A percentile compares a stretch with the other conserved stretches of the same genome.
These are phyloP conservation scores for Tyrannus savana DNA, from an alignment of 2,113 vertebrate species.

Conservation along the genomic window DNA sequence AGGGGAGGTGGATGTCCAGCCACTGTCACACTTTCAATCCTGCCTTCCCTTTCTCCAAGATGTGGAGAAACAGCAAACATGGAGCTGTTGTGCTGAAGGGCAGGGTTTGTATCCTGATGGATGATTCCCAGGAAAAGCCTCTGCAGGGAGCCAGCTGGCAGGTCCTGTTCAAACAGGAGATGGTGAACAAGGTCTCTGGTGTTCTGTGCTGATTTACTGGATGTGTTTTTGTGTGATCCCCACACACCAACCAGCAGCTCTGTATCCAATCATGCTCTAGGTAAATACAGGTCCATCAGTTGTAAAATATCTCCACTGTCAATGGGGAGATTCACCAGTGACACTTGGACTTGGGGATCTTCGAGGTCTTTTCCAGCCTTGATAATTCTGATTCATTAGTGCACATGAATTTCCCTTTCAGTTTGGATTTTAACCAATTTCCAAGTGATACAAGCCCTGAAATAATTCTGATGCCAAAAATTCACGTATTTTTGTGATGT, in stretches of 20 bases:
- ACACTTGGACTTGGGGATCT: not conserved
- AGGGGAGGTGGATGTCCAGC: rapidly evolving
- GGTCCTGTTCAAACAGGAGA: rapidly evolving
- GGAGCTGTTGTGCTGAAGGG: not conserved
- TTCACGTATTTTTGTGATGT: rapidly evolving
- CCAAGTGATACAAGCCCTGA: not conserved
- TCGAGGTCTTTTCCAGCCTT: not conserved
- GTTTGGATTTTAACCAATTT: not conserved
- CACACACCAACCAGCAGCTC: not conserved
- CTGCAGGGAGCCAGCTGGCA: not conserved
- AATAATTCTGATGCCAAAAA: not conserved
- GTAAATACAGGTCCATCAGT: not conserved
- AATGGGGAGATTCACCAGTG: not conserved
- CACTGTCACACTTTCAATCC: not conserved
- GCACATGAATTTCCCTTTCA: not conserved
- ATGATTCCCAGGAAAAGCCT: not conserved
- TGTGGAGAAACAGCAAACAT: no score
- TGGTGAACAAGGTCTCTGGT: not conserved
- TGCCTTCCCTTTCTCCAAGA: not conserved
- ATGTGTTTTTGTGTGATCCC: not conserved
- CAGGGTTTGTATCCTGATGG: not conserved
- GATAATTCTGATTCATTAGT: not conserved
- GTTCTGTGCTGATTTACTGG: not conserved
- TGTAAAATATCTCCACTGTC: not conserved
- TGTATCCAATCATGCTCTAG: rapidly evolving